These are phyloP conservation scores for Aphaenogaster ashmeadi DNA, from an alignment of 1,140 invertebrate genomes.

Conservation along the genomic window DNA sequence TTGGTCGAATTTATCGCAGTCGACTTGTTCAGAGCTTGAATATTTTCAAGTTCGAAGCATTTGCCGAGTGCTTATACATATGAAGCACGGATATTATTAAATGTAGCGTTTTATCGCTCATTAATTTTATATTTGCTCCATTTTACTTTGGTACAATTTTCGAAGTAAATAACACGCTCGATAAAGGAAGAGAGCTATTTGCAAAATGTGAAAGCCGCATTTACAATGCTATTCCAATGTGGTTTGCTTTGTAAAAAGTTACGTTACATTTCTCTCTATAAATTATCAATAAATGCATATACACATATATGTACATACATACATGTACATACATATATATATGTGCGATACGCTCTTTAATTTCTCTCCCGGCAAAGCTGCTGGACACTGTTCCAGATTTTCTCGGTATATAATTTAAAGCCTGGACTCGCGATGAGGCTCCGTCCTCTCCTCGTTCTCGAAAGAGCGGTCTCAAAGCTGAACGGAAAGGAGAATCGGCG, in stretches of 20 bases:
- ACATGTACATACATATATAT: background rate
- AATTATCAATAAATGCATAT: conserved; percentile 1
- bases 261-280: background rate
- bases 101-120: conserved; percentile 4
- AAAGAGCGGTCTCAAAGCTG: conserved; percentile 15
- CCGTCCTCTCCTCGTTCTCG: background rate
- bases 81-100: background rate
- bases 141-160: conserved; percentile 11
- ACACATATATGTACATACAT: too few species aligned
- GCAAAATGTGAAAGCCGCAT: background rate
- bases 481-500: conserved; percentile 69
- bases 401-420: conserved; percentile 17
- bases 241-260: background rate
- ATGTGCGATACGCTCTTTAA: background rate
- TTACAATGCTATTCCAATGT: background rate
- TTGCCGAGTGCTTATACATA: background rate
- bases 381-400: conserved; percentile 41
- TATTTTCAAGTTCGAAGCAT: conserved; percentile 2
- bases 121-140: background rate
- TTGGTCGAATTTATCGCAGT: background rate
- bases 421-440: conserved; percentile 10
- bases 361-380: background rate
- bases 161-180: background rate
- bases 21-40: background rate
- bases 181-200: background rate